Conservation (phyloP, 2,888 invertebrate species). For the Rhaphigaster nebulosa region DNA sequence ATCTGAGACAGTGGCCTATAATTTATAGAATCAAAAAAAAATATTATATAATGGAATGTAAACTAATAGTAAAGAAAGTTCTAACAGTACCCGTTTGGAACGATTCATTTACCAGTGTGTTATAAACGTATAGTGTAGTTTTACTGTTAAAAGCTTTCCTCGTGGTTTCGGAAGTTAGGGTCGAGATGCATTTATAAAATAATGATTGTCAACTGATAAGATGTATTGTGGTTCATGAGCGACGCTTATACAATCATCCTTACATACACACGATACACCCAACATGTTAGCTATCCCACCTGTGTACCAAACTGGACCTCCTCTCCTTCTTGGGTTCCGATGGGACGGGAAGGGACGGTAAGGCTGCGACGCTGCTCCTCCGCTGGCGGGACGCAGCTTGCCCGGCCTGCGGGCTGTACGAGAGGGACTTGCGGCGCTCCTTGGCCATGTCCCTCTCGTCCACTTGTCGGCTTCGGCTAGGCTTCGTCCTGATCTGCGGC, state of each 20-base stretch:
- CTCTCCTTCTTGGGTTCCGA: slow-evolving; percentile 64
- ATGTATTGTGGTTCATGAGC: no score
- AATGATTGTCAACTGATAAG: not conserved
- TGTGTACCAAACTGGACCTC: slow-evolving; percentile 67
- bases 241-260: no score
- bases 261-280: no score
- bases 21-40: no score
- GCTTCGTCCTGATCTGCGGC: slow-evolving; percentile 52
- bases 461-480: slow-evolving; percentile 53
- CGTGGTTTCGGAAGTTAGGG: no score
- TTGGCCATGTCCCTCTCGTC: slow-evolving; percentile 65
- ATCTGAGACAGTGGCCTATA: no score
- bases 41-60: not conserved
- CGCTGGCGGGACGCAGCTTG: slow-evolving; percentile 64
- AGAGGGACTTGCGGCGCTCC: slow-evolving; percentile 67
- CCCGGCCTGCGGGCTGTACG: slow-evolving; percentile 65
- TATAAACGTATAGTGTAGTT: no score
- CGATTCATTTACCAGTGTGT: not conserved
- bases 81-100: not conserved
- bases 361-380: slow-evolving; percentile 66
- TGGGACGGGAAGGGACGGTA: not conserved
- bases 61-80: not conserved
- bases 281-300: slow-evolving; percentile 64
- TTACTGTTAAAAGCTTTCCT: no score
- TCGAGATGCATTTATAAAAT: no score